A percentile compares a stretch with the other conserved stretches of the same genome.
Conservation (phyloP, 1,140 invertebrate species). For the Heterodera schachtii region DNA sequence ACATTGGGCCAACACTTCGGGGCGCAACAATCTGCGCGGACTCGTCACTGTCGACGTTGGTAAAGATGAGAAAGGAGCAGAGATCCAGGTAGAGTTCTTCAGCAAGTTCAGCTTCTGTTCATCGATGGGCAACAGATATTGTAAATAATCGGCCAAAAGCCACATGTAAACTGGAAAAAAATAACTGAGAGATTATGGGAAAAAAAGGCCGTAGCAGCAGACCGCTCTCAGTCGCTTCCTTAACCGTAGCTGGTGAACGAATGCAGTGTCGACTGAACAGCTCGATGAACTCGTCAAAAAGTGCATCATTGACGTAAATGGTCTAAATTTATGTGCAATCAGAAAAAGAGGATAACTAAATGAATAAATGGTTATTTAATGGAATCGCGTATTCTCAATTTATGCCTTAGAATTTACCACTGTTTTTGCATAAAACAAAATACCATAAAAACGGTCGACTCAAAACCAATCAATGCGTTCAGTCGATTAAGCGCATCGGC, state of each 20-base stretch:
- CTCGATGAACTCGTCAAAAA: conserved; percentile 38
- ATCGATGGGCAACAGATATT: conserved; percentile 35
- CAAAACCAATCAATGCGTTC: conserved; percentile 36
- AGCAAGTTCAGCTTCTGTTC: conserved; percentile 27
- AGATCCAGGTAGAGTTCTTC: conserved; percentile 37
- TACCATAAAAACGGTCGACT: conserved; percentile 40
- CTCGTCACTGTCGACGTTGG: conserved; percentile 26
- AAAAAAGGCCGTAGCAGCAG: neutral
- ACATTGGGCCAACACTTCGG: conserved; percentile 34
- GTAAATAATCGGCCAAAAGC: conserved; percentile 35
- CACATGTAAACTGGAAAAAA: conserved; percentile 33
- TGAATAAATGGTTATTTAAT: too few species aligned
- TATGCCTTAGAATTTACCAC: too few species aligned
- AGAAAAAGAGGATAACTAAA: neutral
- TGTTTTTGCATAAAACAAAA: neutral
- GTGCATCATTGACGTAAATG: conserved; percentile 36
- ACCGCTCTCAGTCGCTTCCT: conserved; percentile 32
- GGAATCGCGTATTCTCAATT: too few species aligned
- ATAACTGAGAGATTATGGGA: neutral
- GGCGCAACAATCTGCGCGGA: conserved; percentile 33
- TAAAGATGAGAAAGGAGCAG: conserved; percentile 15
- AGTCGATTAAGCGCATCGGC: conserved; percentile 41
- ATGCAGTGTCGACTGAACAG: conserved; percentile 29
- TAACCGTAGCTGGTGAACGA: conserved; percentile 16
- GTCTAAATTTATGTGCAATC: conserved; percentile 10